These are phyloP conservation scores for Caenorhabditis tropicalis DNA, from an alignment of 1,140 invertebrate species.

Conservation along the genomic window DNA sequence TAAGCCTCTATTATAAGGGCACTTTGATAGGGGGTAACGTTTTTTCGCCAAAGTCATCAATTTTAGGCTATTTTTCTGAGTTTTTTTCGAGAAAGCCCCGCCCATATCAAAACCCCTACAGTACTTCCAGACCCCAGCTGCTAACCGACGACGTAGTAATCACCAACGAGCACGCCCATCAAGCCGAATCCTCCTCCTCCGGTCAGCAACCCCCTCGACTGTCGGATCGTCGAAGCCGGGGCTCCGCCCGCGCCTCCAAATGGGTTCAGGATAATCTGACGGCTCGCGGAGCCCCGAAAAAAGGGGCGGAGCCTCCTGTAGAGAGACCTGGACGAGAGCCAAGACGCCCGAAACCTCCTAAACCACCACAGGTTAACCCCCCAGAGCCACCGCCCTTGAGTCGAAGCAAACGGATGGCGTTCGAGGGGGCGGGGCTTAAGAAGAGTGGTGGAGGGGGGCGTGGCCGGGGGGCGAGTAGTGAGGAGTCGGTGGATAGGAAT, in stretches of 20 bases:
- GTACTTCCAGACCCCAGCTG: background rate
- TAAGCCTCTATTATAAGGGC: no score
- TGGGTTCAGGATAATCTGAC: constrained; percentile 11
- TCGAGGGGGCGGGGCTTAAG: background rate
- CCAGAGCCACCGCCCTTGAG: background rate
- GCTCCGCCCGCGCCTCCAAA: background rate
- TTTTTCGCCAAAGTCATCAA: no score
- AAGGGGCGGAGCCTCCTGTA: no score
- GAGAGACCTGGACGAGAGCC: no score
- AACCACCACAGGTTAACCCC: background rate
- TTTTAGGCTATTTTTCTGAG: no score
- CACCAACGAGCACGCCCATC: background rate
- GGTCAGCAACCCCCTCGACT: background rate
- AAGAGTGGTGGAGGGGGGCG: background rate
- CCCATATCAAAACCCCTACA: background rate
- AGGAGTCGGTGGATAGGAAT: background rate
- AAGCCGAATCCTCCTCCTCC: background rate
- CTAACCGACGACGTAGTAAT: background rate
- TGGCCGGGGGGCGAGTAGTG: background rate
- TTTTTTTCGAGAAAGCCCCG: background rate
- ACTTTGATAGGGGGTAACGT: no score
- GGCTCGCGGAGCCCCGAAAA: background rate
- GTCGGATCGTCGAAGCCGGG: background rate
- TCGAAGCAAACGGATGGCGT: background rate
- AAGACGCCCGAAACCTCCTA: background rate